Evolutionary conservation across 2,113 vertebrate genomes (phyloP).

Genomic region (Rhea pennata): DNA sequence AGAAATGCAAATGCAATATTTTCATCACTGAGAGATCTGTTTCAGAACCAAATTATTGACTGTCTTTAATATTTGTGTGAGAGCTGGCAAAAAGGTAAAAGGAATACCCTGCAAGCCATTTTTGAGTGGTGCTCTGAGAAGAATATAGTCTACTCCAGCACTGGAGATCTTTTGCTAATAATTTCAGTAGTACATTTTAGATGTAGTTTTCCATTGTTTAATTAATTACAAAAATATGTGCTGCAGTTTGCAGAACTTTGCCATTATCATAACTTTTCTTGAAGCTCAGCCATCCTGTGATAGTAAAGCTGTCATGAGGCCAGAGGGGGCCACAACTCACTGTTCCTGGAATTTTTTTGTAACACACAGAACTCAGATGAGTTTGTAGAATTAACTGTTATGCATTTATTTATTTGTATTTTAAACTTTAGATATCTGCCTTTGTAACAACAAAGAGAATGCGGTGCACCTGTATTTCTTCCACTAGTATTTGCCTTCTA

Average conservation of each 20-base stretch:
- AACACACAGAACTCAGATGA: conserved; percentile 64
- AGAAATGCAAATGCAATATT: conserved; percentile 27
- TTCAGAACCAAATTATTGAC: conserved; percentile 10
- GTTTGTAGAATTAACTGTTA: conserved; percentile 54
- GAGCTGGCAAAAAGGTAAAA: background rate
- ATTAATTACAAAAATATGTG: conserved; percentile 64
- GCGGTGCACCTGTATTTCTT: background rate
- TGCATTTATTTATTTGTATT: conserved; percentile 55
- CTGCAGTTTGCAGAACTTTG: conserved; percentile 64
- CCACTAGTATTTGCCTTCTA: background rate
- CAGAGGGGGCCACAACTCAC: conserved; percentile 59
- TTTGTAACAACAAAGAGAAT: background rate
- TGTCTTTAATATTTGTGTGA: background rate
- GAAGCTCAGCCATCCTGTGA: conserved; percentile 65
- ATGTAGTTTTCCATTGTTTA: conserved; percentile 44
- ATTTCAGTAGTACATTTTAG: conserved; percentile 42
- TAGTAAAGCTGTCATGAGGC: conserved; percentile 66
- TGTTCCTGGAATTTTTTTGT: conserved; percentile 56
- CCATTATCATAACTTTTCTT: conserved; percentile 66
- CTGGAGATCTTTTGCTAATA: conserved; percentile 58
- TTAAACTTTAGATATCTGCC: conserved; percentile 35
- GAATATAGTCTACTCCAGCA: background rate
- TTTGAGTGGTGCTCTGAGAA: conserved; percentile 41
- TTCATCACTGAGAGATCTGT: conserved; percentile 34
- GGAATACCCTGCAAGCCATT: conserved; percentile 32